Evolutionary conservation across 2,888 invertebrate species (phyloP), one percentile per base, ranked within the genome.

Genomic region (Mamestra brassicae): DNA sequence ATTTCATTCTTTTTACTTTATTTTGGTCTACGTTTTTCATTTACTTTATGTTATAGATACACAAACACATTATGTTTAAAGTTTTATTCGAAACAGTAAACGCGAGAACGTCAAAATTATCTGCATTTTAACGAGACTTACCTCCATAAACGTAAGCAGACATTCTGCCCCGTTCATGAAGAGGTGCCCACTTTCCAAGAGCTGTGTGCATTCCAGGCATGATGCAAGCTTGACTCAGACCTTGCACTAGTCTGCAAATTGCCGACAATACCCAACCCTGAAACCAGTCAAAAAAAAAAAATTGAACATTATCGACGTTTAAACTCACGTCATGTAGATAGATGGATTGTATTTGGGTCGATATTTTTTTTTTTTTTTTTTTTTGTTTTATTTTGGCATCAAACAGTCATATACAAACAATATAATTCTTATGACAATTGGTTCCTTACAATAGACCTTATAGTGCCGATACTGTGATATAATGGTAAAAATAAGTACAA

Each of bases 111-210:
- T 4, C 13, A 47, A 47, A 13, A 11, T 47, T 47, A 13, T 47
- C 1, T 47, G 47, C 2, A 47, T 47, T 36, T 13, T 36, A 3
- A 15, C 15, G 2, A n/a, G 26, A 26, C 47, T 47, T 38, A 80
- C 86, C 86, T 89, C 96, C 97, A 83, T 97, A 97, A 5, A 97
- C 95, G 50, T 94, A 90, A 58, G 97, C 95, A 60, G 97, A 94
- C 58, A 98, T 90, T 84, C 97, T 94, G 2, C 97, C 97, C 26
- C 97, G 94, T 88, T 98, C 98, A 0, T 97, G 96, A 0, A 97
- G 90, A 0, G 98, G 97, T 1, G 97, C 95, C 98, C 98, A 98
- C 90, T 97, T 97, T 0, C 98, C 97, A 36, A 98, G 92, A 3
- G 97, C 93, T 0, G 97, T 97, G 75, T 98, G 97, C 1, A 97